Percentiles rank a stretch among this genome's conserved stretches.
phyloP scores from a whole-genome alignment of 1,140 invertebrate species.

The Leptinotarsa defecta region DNA sequence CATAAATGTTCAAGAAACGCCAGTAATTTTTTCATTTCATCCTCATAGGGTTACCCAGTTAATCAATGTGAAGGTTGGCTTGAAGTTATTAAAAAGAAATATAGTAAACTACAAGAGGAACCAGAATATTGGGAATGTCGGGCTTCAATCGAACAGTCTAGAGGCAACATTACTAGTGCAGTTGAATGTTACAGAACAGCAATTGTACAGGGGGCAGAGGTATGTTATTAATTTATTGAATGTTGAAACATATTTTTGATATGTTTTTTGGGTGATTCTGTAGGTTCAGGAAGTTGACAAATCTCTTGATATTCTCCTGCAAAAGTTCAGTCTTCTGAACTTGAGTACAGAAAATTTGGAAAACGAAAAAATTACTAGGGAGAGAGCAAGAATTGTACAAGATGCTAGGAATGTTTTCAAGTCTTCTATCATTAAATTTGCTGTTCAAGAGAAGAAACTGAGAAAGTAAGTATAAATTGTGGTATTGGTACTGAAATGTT shows the following conservation, averaged over 20 bases:
- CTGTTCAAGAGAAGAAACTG: slow-evolving; percentile 54
- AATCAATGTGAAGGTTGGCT: slow-evolving; percentile 62
- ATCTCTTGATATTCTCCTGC: slow-evolving; percentile 60
- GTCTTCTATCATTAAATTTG: slow-evolving; percentile 63
- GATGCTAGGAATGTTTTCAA: slow-evolving; percentile 64
- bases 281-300: slow-evolving; percentile 60
- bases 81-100: slow-evolving; percentile 56
- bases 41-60: slow-evolving; percentile 53
- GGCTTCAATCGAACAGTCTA: slow-evolving; percentile 60
- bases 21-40: not conserved
- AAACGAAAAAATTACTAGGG: slow-evolving; percentile 45
- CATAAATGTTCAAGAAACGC: too few relatives aligned
- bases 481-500: not conserved
- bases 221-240: slow-evolving; percentile 39
- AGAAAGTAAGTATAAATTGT: slow-evolving; percentile 45
- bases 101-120: slow-evolving; percentile 52
- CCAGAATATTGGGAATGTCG: slow-evolving; percentile 65
- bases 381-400: slow-evolving; percentile 42
- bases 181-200: slow-evolving; percentile 63
- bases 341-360: slow-evolving; percentile 53
- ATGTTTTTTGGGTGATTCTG: slow-evolving; percentile 30
- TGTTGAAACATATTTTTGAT: not conserved
- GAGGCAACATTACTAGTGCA: slow-evolving; percentile 60
- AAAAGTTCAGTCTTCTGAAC: slow-evolving; percentile 64
- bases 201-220: slow-evolving; percentile 61